Evolutionary conservation across 2,113 vertebrate genomes (phyloP).

Genomic region (Cyanocitta stelleri): DNA sequence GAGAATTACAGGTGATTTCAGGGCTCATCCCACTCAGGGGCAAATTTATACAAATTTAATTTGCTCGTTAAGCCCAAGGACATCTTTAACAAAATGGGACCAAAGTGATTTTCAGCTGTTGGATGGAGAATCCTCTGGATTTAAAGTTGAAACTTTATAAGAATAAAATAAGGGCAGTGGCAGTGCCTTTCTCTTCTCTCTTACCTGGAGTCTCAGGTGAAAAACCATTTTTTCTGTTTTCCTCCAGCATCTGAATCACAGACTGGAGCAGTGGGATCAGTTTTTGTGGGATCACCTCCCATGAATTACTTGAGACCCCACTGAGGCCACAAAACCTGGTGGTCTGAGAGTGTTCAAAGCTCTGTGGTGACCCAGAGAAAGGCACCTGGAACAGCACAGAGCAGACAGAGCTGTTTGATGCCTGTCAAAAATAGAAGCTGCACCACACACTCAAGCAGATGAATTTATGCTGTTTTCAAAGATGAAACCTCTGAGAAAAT

Average conservation of each 20-base stretch:
- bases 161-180: neutral
- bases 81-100: neutral
- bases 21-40: neutral
- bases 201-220: neutral
- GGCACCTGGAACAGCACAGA: slow-evolving; percentile 65
- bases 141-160: neutral
- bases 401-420: neutral
- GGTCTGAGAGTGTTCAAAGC: slow-evolving; percentile 77
- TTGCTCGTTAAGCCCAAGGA: neutral
- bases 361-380: slow-evolving; percentile 63
- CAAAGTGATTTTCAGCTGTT: neutral
- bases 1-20: neutral
- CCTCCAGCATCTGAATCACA: slow-evolving; percentile 65
- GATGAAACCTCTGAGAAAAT: neutral
- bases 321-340: slow-evolving; percentile 7
- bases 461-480: neutral
- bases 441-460: neutral
- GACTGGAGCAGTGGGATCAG: slow-evolving; percentile 77
- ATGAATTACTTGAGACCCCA: neutral
- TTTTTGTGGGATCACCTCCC: slow-evolving; percentile 58
- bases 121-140: neutral
- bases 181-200: neutral
- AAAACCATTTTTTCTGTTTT: slow-evolving; percentile 4
- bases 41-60: neutral
- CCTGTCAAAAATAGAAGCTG: neutral